These are phyloP conservation scores for Chesias legatella DNA, from an alignment of 2,888 invertebrate species.

Conservation along the genomic window DNA sequence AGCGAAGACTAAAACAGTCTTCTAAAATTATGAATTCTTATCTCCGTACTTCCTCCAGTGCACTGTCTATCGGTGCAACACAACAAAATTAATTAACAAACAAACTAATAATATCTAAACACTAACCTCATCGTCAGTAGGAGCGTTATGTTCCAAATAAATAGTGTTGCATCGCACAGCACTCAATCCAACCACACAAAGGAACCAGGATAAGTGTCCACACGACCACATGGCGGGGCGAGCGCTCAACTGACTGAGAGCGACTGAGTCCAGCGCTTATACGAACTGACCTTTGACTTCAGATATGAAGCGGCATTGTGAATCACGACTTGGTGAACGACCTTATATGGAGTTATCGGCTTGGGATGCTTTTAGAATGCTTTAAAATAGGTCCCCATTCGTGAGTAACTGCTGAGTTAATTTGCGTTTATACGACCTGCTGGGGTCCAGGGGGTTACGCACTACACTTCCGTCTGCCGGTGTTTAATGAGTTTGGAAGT, in stretches of 20 bases:
- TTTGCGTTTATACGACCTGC: too few species aligned
- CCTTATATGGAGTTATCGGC: constrained; percentile 34
- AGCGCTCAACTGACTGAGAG: constrained; percentile 16
- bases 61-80: too few species aligned
- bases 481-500: too few species aligned
- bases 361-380: constrained; percentile 14
- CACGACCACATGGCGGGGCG: constrained; percentile 37
- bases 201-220: constrained; percentile 31
- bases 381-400: not conserved
- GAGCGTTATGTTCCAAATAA: constrained; percentile 50
- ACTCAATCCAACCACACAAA: constrained; percentile 31
- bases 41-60: too few species aligned
- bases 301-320: constrained; percentile 24
- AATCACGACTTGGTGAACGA: constrained; percentile 39
- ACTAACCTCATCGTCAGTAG: constrained; percentile 57
- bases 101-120: not conserved
- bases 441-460: too few species aligned
- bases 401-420: too few species aligned
- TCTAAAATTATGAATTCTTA: too few species aligned
- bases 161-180: constrained; percentile 46
- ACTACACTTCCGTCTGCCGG: too few species aligned
- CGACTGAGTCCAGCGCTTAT: too few species aligned
- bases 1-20: too few species aligned
- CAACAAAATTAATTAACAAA: too few species aligned
- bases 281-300: constrained; percentile 45